These are phyloP conservation scores for Myiopsitta monachus DNA, from an alignment of 2,113 vertebrate genomes.

Conservation along the genomic window DNA sequence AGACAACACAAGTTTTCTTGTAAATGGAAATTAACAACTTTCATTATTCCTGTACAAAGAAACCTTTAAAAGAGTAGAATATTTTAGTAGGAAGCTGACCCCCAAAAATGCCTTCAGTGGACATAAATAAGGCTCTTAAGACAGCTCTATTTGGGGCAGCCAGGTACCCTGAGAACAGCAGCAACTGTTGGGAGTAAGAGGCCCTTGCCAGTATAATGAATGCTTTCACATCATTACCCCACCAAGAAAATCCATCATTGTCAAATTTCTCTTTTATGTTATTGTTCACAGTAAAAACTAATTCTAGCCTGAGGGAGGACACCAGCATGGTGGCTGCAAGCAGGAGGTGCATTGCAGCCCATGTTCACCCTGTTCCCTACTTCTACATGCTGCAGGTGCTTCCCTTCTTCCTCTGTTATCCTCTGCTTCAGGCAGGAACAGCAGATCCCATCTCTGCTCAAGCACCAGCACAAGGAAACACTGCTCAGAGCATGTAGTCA, in stretches of 20 bases:
- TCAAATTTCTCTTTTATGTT: not conserved
- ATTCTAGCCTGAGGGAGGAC: not conserved
- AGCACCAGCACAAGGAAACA: not conserved
- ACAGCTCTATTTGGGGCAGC: not conserved
- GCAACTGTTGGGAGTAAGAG: rapidly evolving
- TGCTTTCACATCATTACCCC: not conserved
- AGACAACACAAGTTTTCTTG: rapidly evolving
- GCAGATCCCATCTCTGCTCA: not conserved
- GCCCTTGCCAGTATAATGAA: not conserved
- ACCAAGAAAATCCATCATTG: not conserved
- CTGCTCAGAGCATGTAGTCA: rapidly evolving
- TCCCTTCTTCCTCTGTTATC: not conserved
- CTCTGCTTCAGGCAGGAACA: not conserved
- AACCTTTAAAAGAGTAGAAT: not conserved
- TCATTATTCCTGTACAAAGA: not conserved
- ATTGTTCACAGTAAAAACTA: not conserved
- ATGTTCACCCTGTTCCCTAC: not conserved
- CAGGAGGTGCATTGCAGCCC: not conserved
- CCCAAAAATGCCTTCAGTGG: rapidly evolving
- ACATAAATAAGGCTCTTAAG: rapidly evolving
- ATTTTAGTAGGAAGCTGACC: not conserved
- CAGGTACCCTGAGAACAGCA: too few species aligned
- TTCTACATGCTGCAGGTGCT: rapidly evolving
- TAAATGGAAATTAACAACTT: not conserved
- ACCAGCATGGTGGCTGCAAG: rapidly evolving